These are phyloP conservation scores for Pipra filicauda DNA, from an alignment of 2,113 vertebrate species.

Conservation along the genomic window DNA sequence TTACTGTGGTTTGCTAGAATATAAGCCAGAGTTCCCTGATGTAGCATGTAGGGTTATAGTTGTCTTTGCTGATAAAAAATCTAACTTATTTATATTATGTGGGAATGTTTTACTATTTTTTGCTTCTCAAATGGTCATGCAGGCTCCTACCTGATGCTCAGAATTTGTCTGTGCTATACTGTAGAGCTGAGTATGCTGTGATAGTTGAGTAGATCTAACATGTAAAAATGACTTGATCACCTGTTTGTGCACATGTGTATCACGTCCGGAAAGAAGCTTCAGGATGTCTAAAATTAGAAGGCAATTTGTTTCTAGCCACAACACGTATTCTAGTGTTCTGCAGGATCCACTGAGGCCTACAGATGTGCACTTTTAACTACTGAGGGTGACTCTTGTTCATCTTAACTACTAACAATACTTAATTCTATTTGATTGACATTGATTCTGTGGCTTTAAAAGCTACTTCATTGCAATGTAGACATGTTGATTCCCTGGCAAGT, in stretches of 20 bases:
- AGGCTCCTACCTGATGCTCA: not conserved
- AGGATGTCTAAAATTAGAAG: not conserved
- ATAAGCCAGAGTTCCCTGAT: not conserved
- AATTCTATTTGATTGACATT: not conserved
- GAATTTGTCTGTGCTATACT: not conserved
- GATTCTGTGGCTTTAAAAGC: not conserved
- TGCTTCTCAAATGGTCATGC: not conserved
- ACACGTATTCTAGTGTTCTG: not conserved
- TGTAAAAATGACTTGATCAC: not conserved
- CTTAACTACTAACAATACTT: not conserved
- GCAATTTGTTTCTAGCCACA: rapidly evolving
- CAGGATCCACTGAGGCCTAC: not conserved
- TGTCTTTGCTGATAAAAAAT: not conserved
- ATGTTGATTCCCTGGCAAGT: not conserved
- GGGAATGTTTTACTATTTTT: not conserved
- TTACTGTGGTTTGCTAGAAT: not conserved
- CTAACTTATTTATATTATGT: not conserved
- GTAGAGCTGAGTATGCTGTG: not conserved
- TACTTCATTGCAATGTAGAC: not conserved
- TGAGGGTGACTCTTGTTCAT: not conserved
- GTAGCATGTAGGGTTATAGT: not conserved
- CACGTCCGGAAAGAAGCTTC: not conserved
- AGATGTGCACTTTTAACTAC: not conserved
- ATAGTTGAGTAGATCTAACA: not conserved
- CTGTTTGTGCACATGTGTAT: not conserved